Evolutionary conservation across 2,797 vertebrate species (phyloP), one percentile per base, ranked within the genome.

Genomic region (Clarias fuscus): DNA sequence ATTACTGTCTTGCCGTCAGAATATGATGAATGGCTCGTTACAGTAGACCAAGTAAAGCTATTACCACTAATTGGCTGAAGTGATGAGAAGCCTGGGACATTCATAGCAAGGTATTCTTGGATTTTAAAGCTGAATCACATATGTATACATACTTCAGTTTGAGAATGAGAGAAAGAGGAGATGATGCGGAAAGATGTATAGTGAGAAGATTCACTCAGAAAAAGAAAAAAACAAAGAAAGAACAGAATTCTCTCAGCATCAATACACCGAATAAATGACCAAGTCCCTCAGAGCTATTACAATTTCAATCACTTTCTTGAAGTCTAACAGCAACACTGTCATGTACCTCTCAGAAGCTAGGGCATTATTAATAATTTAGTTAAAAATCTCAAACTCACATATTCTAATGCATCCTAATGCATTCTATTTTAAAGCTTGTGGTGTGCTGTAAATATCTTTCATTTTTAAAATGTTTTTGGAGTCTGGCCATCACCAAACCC

Each of bases 21-120:
- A 65, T 59, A 24, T 84, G 86, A 86, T 84, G 76, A 75, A 85
- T 84, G 77, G 20, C 58, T 67, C 27, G 56, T 86, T 62, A 81
- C 75, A 59, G 20, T n/a, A 53, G 67, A 81, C 81, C 61, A 67
- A 86, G 72, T 70, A 77, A 76, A 53, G 76, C n/a, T 82, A 86
- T 84, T 81, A 81, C 11, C 22, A 43, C 30, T 70, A 76, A 86
- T 7, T 73, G 88, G 84, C 68, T 59, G 83, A 84, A 22, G 73
- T 75, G 61, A 73, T 89, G 56, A 84, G 82, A 70, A 71, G 72
- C 33, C 65, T 40, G 72, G 37, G 85, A 37, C 84, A 71, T 70
- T 81, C 30, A 84, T 82, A 58, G n/a, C 61, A 40, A 14, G 48
- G 75, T 84, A 56, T 27, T 72, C 62, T 43, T 84, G 43, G 24